Evolutionary conservation across 1,140 invertebrate species (phyloP).

Genomic region (Papilio glaucus): DNA sequence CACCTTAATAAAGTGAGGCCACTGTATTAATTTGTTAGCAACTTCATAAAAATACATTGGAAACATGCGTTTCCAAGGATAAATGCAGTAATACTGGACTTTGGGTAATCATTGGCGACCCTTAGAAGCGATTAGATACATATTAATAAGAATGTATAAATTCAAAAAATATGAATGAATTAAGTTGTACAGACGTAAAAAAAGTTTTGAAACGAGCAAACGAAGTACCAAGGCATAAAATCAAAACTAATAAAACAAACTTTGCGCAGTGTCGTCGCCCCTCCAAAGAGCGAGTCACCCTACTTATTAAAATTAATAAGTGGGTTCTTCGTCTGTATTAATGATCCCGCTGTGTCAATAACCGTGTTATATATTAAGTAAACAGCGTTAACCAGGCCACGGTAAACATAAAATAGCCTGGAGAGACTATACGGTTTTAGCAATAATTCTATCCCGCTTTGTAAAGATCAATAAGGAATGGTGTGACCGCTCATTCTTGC

Average conservation of each 20-base stretch:
- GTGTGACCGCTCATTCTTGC: neutral
- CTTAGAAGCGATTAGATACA: too few relatives aligned
- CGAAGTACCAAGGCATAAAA: constrained; percentile 66
- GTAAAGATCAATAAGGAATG: neutral
- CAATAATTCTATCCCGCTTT: constrained; percentile 9
- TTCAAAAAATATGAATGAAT: too few relatives aligned
- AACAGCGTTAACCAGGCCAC: constrained; percentile 68
- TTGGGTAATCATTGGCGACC: too few relatives aligned
- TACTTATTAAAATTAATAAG: constrained; percentile 83
- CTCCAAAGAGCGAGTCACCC: constrained; percentile 65
- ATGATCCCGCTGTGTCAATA: constrained; percentile 80
- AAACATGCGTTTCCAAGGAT: too few relatives aligned
- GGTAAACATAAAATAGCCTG: constrained; percentile 42
- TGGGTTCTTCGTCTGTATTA: constrained; percentile 78
- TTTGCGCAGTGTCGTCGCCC: constrained; percentile 61
- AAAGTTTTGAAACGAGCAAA: constrained; percentile 37
- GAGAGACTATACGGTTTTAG: constrained; percentile 16
- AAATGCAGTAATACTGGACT: too few relatives aligned
- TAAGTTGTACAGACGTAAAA: too few relatives aligned
- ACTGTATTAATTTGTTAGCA: too few relatives aligned
- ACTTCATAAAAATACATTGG: too few relatives aligned
- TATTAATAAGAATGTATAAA: too few relatives aligned
- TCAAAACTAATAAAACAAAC: constrained; percentile 76
- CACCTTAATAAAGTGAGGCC: too few relatives aligned
- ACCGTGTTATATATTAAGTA: constrained; percentile 77